Percentiles rank a stretch among this genome's conserved stretches.
Conservation (phyloP, 2,113 vertebrate genomes). For the Notothenia coriiceps region DNA sequence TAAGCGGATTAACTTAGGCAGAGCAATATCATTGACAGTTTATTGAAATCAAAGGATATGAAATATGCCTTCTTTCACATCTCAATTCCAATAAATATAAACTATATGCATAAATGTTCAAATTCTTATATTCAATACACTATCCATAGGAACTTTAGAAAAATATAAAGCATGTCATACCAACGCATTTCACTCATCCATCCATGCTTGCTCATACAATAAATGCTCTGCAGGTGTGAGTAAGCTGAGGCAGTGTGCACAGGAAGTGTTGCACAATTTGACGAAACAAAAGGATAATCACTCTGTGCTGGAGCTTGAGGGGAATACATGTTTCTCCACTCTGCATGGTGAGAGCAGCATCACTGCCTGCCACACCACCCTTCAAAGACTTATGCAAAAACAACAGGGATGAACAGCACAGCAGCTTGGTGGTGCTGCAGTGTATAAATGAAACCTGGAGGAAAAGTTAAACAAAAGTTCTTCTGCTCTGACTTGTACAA, state of each 20-base stretch:
- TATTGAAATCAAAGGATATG: too few species aligned
- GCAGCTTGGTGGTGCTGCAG: not conserved
- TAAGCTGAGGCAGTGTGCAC: not conserved
- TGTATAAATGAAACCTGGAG: slow-evolving; percentile 1
- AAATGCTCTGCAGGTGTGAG: slow-evolving; percentile 25
- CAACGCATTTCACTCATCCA: too few species aligned
- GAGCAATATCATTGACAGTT: not conserved
- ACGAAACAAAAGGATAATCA: slow-evolving; percentile 1
- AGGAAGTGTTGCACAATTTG: slow-evolving; percentile 23
- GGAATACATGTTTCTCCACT: slow-evolving; percentile 29
- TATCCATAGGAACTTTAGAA: too few species aligned
- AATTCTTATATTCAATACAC: not conserved
- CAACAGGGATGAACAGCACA: slow-evolving; percentile 2
- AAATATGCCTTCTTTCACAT: too few species aligned
- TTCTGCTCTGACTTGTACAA: not conserved
- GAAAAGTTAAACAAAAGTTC: slow-evolving; percentile 24
- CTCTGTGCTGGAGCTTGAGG: not conserved
- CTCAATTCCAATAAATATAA: too few species aligned
- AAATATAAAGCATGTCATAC: not conserved
- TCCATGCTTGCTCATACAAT: not conserved
- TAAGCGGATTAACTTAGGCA: slow-evolving; percentile 2
- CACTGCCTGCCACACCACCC: slow-evolving; percentile 6
- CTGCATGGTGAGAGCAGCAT: slow-evolving; percentile 8
- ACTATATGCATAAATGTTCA: too few species aligned
- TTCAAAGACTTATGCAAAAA: slow-evolving; percentile 27